These are phyloP conservation scores for Sinonovacula constricta DNA, from an alignment of 1,140 invertebrate genomes.

Conservation along the genomic window DNA sequence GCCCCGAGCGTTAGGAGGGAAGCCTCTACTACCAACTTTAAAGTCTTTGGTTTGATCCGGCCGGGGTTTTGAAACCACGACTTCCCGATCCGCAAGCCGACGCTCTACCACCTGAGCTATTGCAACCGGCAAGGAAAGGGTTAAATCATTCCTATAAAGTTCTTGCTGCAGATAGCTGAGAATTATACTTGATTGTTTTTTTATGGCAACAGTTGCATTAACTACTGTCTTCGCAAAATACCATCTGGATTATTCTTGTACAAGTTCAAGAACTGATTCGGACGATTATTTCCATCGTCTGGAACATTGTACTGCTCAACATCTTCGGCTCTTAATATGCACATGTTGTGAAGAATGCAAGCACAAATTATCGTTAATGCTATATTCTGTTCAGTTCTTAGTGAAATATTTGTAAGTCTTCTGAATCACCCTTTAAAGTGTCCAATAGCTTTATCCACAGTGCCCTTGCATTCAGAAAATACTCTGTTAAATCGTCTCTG, in stretches of 20 bases:
- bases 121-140: too few species aligned
- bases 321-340: neutral
- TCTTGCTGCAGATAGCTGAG: too few species aligned
- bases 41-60: too few species aligned
- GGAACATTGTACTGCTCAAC: neutral
- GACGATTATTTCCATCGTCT: neutral
- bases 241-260: neutral
- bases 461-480: neutral
- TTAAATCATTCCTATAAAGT: too few species aligned
- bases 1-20: too few species aligned
- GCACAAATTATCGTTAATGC: neutral
- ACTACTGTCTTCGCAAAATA: neutral
- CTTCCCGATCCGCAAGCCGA: too few species aligned
- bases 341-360: neutral
- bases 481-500: constrained; percentile 18
- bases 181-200: too few species aligned
- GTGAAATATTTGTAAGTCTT: neutral
- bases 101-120: too few species aligned
- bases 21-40: too few species aligned
- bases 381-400: neutral
- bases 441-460: constrained; percentile 3
- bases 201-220: neutral
- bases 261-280: neutral
- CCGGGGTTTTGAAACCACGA: too few species aligned
- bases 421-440: constrained; percentile 25